A percentile compares a stretch with the other conserved stretches of the same genome.
Evolutionary conservation across 2,797 vertebrate species (phyloP).

Genomic region (Sternotherus odoratus): DNA sequence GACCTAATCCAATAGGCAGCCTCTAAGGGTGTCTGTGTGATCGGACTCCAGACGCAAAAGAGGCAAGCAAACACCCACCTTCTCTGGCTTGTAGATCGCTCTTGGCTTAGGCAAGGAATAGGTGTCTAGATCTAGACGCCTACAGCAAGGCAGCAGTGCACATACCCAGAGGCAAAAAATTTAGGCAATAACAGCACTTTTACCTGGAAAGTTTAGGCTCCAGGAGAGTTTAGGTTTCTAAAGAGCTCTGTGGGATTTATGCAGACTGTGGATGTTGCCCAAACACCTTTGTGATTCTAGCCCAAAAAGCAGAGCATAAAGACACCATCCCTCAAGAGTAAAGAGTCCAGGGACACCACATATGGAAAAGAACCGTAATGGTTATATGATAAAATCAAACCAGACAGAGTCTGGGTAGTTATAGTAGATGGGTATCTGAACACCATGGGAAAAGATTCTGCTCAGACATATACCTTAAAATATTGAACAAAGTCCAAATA

Average conservation of each 20-base stretch:
- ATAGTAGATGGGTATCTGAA: accelerated
- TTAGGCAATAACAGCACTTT: neutral
- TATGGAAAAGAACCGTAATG: neutral
- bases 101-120: neutral
- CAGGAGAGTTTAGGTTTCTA: neutral
- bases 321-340: neutral
- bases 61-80: neutral
- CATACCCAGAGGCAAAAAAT: neutral
- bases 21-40: neutral
- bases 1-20: neutral
- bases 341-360: neutral
- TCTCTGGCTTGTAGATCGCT: neutral
- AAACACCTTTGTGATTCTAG: neutral
- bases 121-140: neutral
- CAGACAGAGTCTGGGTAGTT: neutral
- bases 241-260: neutral
- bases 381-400: neutral
- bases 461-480: accelerated
- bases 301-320: neutral
- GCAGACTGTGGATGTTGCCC: no score
- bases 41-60: neutral
- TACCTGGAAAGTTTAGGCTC: neutral
- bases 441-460: neutral
- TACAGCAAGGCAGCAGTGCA: neutral
- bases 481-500: neutral